Evolutionary conservation across 2,888 invertebrate genomes (phyloP).

Genomic region (Dilophus febrilis): DNA sequence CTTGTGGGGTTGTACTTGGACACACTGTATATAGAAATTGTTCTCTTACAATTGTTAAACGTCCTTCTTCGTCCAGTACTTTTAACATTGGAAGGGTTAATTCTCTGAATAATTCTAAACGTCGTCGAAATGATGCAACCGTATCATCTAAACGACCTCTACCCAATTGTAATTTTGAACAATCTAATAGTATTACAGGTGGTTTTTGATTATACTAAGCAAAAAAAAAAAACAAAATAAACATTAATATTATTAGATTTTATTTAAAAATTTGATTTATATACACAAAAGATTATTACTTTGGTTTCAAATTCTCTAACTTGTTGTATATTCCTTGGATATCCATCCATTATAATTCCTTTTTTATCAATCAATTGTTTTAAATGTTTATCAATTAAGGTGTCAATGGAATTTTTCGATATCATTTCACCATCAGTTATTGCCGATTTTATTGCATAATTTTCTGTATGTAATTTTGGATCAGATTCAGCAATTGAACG

Average conservation of each 20-base stretch:
- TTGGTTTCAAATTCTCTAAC: constrained; percentile 75
- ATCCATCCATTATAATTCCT: constrained; percentile 87
- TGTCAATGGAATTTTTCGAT: constrained; percentile 57
- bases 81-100: constrained; percentile 80
- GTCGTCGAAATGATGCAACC: constrained; percentile 64
- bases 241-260: constrained; percentile 1
- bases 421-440: constrained; percentile 69
- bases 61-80: constrained; percentile 59
- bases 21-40: too few relatives aligned
- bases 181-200: constrained; percentile 70
- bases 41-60: constrained; percentile 64
- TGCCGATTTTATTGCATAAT: constrained; percentile 47
- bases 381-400: constrained; percentile 54
- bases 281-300: constrained; percentile 35
- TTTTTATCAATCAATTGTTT: constrained; percentile 39
- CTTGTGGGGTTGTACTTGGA: too few relatives aligned
- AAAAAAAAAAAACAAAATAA: constrained; percentile 10
- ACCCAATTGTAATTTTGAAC: constrained; percentile 76
- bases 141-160: constrained; percentile 73
- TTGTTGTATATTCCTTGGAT: constrained; percentile 80
- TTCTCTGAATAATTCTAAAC: constrained; percentile 74
- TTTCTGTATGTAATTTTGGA: constrained; percentile 40
- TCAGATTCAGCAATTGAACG: constrained; percentile 54
- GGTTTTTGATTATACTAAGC: constrained; percentile 62
- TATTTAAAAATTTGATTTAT: too few relatives aligned